These are phyloP conservation scores for Garra rufa DNA, from an alignment of 2,113 vertebrate species.

Conservation along the genomic window DNA sequence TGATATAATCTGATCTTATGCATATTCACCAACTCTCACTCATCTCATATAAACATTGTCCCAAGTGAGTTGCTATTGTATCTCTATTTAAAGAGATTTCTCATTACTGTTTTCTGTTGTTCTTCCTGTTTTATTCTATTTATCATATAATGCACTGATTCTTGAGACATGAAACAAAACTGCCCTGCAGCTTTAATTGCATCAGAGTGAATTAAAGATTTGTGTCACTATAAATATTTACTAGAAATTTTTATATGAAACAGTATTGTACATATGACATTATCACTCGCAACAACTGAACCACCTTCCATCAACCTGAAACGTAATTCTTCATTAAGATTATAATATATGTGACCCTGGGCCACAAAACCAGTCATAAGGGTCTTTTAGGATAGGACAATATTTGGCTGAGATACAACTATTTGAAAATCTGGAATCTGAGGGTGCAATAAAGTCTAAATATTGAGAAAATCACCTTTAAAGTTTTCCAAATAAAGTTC, in stretches of 20 bases:
- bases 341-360: no score
- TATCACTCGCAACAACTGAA: no score
- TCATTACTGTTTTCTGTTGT: background rate
- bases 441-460: no score
- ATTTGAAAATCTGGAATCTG: no score
- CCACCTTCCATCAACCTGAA: background rate
- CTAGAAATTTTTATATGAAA: background rate
- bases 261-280: no score
- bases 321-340: background rate
- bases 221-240: background rate
- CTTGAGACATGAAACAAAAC: background rate
- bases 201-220: background rate
- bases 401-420: no score
- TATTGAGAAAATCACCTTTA: no score
- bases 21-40: background rate
- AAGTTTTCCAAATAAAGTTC: no score
- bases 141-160: background rate
- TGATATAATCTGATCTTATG: background rate
- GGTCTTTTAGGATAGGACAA: no score
- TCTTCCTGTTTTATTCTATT: background rate
- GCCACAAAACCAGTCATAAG: no score
- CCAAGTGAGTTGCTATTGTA: background rate
- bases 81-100: conserved; percentile 29
- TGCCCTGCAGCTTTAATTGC: background rate
- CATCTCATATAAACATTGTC: background rate